Evolutionary conservation across 2,888 invertebrate species (phyloP).

Genomic region (Stenoptilia bipunctidactyla): DNA sequence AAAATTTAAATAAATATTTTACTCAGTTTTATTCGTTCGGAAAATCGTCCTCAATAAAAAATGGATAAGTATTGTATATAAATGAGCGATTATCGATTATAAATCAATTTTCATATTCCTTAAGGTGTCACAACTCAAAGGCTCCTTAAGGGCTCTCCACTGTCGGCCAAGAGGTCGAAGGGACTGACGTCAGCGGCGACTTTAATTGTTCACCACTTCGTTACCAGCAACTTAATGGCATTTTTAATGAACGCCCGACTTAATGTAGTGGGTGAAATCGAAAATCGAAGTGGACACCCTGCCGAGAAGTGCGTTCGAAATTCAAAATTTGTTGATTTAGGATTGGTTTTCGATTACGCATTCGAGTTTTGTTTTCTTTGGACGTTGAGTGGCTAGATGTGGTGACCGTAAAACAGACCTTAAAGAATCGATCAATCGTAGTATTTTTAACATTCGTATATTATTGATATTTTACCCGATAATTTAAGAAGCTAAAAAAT

Average conservation of each 20-base stretch:
- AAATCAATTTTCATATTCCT: conserved; percentile 57
- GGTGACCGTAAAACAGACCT: conserved; percentile 7
- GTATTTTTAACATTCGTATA: no score
- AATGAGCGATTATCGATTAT: conserved; percentile 32
- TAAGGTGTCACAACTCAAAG: conserved; percentile 42
- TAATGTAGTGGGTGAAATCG: conserved; percentile 69
- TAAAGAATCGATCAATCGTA: no score
- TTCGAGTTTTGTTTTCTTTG: conserved; percentile 15
- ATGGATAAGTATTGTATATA: no score
- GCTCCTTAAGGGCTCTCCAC: conserved; percentile 29
- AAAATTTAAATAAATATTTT: no score
- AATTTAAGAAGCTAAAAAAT: no score
- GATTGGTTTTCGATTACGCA: conserved; percentile 43
- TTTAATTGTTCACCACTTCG: conserved; percentile 70
- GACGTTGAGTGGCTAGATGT: conserved; percentile 7
- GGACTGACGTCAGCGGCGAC: conserved; percentile 64
- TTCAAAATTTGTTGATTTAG: conserved; percentile 58
- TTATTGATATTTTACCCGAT: no score
- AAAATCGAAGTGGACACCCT: conserved; percentile 57
- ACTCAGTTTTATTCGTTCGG: no score
- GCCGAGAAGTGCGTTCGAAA: conserved; percentile 21
- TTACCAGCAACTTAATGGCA: conserved; percentile 67
- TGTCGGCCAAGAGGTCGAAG: not conserved
- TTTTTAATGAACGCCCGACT: conserved; percentile 70
- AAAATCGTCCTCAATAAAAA: no score